Evolutionary conservation across 2,113 vertebrate species (phyloP).

Genomic region (Apaloderma vittatum): DNA sequence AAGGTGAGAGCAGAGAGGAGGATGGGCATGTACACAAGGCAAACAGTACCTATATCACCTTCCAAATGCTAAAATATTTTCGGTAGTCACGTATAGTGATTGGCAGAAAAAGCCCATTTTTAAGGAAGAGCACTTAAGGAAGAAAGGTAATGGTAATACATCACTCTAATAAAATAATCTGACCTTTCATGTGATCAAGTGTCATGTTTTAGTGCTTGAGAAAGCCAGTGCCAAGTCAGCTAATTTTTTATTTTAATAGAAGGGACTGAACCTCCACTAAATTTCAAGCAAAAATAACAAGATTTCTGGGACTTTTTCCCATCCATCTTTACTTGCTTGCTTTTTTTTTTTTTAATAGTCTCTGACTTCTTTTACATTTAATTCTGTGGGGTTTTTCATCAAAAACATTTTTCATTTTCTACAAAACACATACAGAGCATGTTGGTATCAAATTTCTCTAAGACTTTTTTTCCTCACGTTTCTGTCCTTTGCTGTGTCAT

Average conservation of each 20-base stretch:
- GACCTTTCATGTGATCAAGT: background rate
- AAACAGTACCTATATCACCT: background rate
- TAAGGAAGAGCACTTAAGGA: background rate
- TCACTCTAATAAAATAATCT: background rate
- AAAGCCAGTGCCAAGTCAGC: background rate
- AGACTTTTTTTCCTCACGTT: background rate
- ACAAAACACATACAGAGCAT: background rate
- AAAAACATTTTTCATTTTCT: background rate
- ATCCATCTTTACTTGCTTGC: background rate
- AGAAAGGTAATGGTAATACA: background rate
- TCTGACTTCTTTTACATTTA: background rate
- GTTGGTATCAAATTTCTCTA: background rate
- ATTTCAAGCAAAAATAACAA: background rate
- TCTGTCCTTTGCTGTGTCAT: background rate
- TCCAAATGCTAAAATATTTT: background rate
- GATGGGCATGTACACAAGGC: background rate
- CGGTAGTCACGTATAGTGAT: background rate
- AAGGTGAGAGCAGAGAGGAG: fast-evolving
- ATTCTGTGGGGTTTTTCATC: background rate
- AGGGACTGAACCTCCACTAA: background rate
- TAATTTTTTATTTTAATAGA: background rate
- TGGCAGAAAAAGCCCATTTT: background rate
- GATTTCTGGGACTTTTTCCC: background rate
- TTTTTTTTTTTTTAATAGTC: background rate
- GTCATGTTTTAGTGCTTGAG: background rate